Conservation (phyloP, 2,797 vertebrate species). For the Sebastiscus albofasciatus region DNA sequence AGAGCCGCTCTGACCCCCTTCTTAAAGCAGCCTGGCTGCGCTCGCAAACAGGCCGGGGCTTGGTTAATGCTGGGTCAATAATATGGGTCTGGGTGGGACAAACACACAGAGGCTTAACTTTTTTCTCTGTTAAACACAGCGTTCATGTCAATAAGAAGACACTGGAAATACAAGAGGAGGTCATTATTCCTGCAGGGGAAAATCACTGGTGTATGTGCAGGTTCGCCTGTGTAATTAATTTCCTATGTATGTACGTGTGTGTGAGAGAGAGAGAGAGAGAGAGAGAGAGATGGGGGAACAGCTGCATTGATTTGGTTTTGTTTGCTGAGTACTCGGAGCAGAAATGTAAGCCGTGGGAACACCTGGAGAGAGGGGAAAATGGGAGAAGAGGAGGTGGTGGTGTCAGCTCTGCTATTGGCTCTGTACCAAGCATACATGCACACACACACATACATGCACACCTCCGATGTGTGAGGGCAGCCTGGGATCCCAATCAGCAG, state of each 20-base stretch:
- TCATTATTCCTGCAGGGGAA: constrained; percentile 55
- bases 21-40: constrained; percentile 59
- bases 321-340: constrained; percentile 74
- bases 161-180: constrained; percentile 52
- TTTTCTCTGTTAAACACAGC: constrained; percentile 57
- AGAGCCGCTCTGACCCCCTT: constrained; percentile 57
- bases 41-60: constrained; percentile 66
- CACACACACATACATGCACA: constrained; percentile 51
- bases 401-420: constrained; percentile 71
- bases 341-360: constrained; percentile 81
- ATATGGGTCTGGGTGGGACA: constrained; percentile 57
- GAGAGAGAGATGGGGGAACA: constrained; percentile 53
- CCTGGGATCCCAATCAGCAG: constrained; percentile 79
- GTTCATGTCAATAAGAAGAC: constrained; percentile 55
- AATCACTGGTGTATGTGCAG: constrained; percentile 36
- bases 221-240: constrained; percentile 26
- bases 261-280: not conserved
- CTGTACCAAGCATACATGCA: constrained; percentile 57
- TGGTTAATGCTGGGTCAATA: constrained; percentile 75
- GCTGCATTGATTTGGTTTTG: constrained; percentile 81
- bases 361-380: constrained; percentile 78
- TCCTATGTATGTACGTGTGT: constrained; percentile 14
- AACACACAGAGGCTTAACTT: constrained; percentile 44
- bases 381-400: constrained; percentile 61
- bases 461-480: constrained; percentile 67